Evolutionary conservation across 1,140 invertebrate genomes (phyloP).

Genomic region (Drosophila murphyi): DNA sequence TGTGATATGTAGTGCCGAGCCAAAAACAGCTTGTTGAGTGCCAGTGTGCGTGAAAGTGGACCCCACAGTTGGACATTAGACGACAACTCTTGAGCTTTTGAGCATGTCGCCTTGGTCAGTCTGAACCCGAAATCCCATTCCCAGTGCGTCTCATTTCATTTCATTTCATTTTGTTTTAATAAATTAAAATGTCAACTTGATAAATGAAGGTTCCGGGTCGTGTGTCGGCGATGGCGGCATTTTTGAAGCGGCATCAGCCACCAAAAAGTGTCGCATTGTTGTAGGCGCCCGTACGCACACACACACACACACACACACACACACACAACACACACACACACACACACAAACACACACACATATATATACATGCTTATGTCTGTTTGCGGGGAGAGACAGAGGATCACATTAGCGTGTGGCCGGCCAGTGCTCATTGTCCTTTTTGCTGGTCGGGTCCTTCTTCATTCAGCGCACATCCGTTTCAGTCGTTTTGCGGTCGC

Average conservation of each 20-base stretch:
- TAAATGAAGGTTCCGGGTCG: slow-evolving; percentile 74
- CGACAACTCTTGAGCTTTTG: not conserved
- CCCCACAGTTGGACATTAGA: slow-evolving; percentile 1
- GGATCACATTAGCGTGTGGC: slow-evolving; percentile 43
- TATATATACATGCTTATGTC: not conserved
- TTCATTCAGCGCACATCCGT: slow-evolving; percentile 44
- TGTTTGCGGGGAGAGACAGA: slow-evolving; percentile 5
- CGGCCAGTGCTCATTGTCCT: slow-evolving; percentile 36
- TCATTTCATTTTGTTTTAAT: slow-evolving; percentile 80
- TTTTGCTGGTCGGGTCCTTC: slow-evolving; percentile 13
- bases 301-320: slow-evolving; percentile 2
- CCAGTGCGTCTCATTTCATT: slow-evolving; percentile 54
- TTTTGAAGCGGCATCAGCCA: slow-evolving; percentile 66
- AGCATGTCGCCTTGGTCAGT: slow-evolving; percentile 7
- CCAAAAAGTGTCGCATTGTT: slow-evolving; percentile 55
- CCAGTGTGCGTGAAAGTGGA: slow-evolving; percentile 2
- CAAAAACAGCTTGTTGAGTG: slow-evolving; percentile 1
- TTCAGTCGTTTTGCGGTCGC: slow-evolving; percentile 50
- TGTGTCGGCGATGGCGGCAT: slow-evolving; percentile 54
- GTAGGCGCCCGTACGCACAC: slow-evolving; percentile 15
- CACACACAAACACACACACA: not conserved
- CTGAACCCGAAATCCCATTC: slow-evolving; percentile 4
- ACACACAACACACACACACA: not conserved
- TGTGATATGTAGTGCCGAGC: too few species aligned
- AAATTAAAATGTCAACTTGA: slow-evolving; percentile 82